Evolutionary conservation across 2,797 vertebrate species (phyloP), one percentile per base, ranked within the genome.

Genomic region (Cheracebus regulus): DNA sequence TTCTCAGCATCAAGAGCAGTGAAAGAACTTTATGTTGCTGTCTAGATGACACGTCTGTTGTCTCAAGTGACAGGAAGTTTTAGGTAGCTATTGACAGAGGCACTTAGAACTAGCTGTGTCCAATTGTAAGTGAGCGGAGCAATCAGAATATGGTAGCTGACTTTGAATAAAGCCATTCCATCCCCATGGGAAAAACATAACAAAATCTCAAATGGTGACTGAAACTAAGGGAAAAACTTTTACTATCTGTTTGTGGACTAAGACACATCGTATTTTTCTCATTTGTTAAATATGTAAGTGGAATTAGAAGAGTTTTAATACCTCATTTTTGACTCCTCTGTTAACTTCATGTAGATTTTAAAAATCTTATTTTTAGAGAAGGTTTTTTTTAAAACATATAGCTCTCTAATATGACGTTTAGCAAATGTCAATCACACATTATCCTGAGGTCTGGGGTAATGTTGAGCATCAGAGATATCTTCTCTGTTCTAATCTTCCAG

Each of bases 71-170:
- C 46, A 33, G 52, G 81, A 52, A 93, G 2, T 94, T 95, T 88
- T 96, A 88, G 44, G 50, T 96, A 90, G 44, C 57, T 70, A 1
- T 90, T 86, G 41, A 70, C 22, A 96, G 84, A 92, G 44, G 50
- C 52, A 41, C 14, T 36, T 39, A 73, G 80, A n/a, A 33, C 86
- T 92, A 52, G 7, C 57, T 90, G 3, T 92, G n/a, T 79, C 14
- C 82, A 39, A 64, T 85, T 94, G 50, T 88, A 78, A 94, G 50
- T 90, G 72, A 92, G 52, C 72, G 91, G 44, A 94, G 30, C 39
- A 91, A 3, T 91, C 64, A 97, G 82, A 95, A 97, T 96, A 87
- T 88, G 55, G 28, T 95, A 88, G 50, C 85, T 97, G 46, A 95
- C 70, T 83, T 82, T 92, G 44, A 94, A 91, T 81, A 89, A 91